These are phyloP conservation scores for Turritopsis rubra DNA, from an alignment of 30 jellyfish, hydroid and myxozoan genomes.

Conservation along the genomic window DNA sequence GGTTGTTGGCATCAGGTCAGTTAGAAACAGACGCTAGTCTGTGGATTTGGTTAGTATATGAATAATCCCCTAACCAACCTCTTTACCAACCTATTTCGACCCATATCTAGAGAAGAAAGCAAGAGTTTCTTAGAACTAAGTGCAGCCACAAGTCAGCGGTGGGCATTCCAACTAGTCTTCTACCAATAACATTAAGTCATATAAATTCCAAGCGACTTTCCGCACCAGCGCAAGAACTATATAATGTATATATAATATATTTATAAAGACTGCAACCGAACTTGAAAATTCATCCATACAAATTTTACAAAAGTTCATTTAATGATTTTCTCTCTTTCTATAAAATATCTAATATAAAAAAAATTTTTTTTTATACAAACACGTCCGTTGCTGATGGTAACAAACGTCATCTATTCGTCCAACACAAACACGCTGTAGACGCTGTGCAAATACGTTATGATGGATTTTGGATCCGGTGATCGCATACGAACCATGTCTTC, in stretches of 20 bases:
- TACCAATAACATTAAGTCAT: not conserved
- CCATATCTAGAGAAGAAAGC: too few relatives aligned
- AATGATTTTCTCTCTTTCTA: not conserved
- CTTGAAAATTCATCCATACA: not conserved
- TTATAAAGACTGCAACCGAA: not conserved
- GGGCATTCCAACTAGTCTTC: not conserved
- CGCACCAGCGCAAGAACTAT: not conserved
- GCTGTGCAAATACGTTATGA: conserved; percentile 77
- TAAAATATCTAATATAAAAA: not conserved
- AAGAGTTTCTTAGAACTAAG: not conserved
- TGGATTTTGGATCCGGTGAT: conserved; percentile 80
- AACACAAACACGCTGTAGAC: conserved; percentile 70
- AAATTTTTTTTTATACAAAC: not conserved
- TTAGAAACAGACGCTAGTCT: not conserved
- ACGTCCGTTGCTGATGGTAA: not conserved
- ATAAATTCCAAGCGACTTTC: not conserved
- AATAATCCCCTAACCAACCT: too few relatives aligned
- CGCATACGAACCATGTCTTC: conserved; percentile 74
- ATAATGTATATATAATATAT: not conserved
- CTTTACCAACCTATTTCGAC: too few relatives aligned
- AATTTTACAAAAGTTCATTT: not conserved
- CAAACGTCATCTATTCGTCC: conserved; percentile 15
- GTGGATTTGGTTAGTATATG: not conserved
- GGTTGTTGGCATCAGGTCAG: not conserved
- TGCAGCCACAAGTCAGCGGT: not conserved